These are phyloP conservation scores for Pagrus major DNA, from an alignment of 2,113 vertebrate species.

Conservation along the genomic window DNA sequence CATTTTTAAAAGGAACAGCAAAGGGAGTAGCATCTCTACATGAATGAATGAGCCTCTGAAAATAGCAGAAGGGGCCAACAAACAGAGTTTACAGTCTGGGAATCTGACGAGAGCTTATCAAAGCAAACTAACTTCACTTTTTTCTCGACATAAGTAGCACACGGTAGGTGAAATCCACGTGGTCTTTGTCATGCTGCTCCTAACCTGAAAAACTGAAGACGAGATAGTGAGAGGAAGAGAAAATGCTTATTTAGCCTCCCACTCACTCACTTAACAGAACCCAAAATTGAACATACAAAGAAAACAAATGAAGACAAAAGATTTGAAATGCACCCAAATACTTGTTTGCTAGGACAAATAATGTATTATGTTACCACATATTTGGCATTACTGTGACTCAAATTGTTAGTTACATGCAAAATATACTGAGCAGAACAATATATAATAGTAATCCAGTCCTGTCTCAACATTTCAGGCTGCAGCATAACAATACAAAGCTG, in stretches of 20 bases:
- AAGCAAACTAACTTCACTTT: not conserved
- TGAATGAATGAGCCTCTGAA: not conserved
- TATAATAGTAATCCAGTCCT: not conserved
- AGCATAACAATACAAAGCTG: slow-evolving; percentile 8
- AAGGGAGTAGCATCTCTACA: not conserved
- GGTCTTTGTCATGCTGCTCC: not conserved
- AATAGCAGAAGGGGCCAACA: slow-evolving; percentile 20
- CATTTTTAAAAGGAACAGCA: not conserved
- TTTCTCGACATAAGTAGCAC: not conserved
- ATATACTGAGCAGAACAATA: not conserved
- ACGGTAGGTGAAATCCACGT: not conserved
- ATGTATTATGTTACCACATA: not conserved
- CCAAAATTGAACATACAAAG: not conserved
- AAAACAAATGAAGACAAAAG: not conserved
- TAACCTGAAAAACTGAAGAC: not conserved
- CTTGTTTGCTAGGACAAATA: not conserved
- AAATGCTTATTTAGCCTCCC: not conserved
- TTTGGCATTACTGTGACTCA: not conserved
- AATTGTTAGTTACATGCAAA: not conserved
- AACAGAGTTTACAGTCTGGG: not conserved
- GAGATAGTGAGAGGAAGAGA: not conserved
- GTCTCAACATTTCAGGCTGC: not conserved
- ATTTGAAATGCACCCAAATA: not conserved
- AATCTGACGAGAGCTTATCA: not conserved
- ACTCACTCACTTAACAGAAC: not conserved